Conservation (phyloP, 2,113 vertebrate genomes). For the Eretmochelys imbricata region DNA sequence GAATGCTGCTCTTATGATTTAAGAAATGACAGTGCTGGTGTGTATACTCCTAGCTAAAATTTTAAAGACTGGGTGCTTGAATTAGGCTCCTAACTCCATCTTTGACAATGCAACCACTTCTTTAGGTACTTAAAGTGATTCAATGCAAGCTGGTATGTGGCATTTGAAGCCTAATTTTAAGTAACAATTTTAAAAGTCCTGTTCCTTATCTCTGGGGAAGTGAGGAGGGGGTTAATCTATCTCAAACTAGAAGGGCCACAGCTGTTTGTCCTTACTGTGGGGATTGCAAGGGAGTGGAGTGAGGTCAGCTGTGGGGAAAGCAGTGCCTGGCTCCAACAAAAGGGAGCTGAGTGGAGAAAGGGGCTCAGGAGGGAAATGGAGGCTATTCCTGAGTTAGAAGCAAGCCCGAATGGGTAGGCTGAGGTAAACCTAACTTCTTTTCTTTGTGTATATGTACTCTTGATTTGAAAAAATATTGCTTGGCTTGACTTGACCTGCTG, state of each 20-base stretch:
- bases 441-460: not conserved
- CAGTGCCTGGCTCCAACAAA: not conserved
- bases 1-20: not conserved
- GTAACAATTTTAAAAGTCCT: not conserved
- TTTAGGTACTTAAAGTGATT: not conserved
- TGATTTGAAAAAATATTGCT: not conserved
- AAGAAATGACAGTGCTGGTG: not conserved
- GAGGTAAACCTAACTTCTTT: not conserved
- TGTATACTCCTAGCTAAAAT: fast-evolving
- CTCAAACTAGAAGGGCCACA: not conserved
- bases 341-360: not conserved
- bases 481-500: not conserved
- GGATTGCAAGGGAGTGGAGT: not conserved
- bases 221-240: not conserved
- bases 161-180: not conserved
- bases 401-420: not conserved
- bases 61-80: not conserved
- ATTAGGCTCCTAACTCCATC: not conserved
- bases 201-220: not conserved
- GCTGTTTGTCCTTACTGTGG: not conserved
- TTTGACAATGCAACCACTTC: not conserved
- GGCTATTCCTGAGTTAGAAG: not conserved
- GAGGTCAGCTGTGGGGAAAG: not conserved
- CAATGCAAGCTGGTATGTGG: not conserved
- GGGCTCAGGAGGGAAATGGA: not conserved